Evolutionary conservation across 1,140 invertebrate genomes (phyloP).

Genomic region (Bradysia coprophila): DNA sequence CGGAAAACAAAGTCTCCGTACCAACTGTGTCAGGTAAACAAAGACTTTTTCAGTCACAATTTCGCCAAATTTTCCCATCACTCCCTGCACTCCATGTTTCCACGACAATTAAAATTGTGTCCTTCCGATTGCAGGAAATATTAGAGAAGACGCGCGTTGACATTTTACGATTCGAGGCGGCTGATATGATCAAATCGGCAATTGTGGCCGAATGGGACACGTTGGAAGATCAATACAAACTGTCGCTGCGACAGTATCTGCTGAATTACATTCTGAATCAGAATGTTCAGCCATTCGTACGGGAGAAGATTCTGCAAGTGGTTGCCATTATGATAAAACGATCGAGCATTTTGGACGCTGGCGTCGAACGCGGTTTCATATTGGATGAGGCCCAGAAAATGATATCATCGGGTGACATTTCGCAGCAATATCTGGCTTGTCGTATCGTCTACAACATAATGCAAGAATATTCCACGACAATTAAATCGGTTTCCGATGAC

Average conservation of each 20-base stretch:
- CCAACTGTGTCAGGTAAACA: conserved; percentile 42
- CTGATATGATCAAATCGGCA: conserved; percentile 48
- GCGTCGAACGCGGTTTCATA: conserved; percentile 34
- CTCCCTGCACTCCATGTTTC: no score
- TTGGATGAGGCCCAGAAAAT: conserved; percentile 46
- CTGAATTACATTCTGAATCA: conserved; percentile 44
- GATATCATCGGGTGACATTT: conserved; percentile 9
- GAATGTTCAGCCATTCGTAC: conserved; percentile 27
- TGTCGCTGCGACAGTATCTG: conserved; percentile 43
- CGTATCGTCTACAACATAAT: conserved; percentile 50
- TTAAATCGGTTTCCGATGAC: conserved; percentile 53
- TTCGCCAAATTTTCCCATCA: no score
- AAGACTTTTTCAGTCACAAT: no score
- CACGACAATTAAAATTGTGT: no score
- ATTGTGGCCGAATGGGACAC: conserved; percentile 52
- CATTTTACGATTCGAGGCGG: conserved; percentile 61
- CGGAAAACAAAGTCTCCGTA: conserved; percentile 54
- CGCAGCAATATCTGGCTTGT: conserved; percentile 44
- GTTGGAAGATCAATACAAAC: conserved; percentile 33
- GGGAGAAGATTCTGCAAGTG: conserved; percentile 39
- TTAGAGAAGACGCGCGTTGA: conserved; percentile 48
- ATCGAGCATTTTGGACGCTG: conserved; percentile 38
- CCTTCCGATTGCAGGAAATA: no score
- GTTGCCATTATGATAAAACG: conserved; percentile 62
- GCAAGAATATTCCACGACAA: conserved; percentile 56